phyloP scores from a whole-genome alignment of 2,888 invertebrate species.

The Harpalus rubripes region DNA sequence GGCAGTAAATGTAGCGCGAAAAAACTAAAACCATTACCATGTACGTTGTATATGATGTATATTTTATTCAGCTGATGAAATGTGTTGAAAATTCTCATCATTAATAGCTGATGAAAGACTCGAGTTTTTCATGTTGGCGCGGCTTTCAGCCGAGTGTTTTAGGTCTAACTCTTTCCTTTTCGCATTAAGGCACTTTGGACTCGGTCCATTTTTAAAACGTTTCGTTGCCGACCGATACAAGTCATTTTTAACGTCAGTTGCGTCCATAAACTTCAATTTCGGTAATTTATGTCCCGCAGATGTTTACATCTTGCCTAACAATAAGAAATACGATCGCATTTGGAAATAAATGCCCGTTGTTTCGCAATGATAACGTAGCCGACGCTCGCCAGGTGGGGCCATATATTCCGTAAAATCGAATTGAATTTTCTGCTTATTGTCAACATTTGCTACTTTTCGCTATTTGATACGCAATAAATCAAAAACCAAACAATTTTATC shows the following conservation, averaged over 20 bases:
- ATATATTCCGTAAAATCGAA: conserved; percentile 29
- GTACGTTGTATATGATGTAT: not conserved
- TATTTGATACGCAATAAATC: not conserved
- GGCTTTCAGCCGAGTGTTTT: conserved; percentile 18
- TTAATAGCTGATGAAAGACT: conserved; percentile 2
- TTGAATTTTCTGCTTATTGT: conserved; percentile 36
- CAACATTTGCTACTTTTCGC: not conserved
- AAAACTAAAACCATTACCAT: not conserved
- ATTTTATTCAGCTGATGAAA: not conserved
- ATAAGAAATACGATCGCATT: conserved; percentile 40
- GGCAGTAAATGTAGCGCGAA: not conserved
- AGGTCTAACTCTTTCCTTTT: conserved; percentile 47
- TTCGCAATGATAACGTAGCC: conserved; percentile 32
- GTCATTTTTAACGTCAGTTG: conserved; percentile 48
- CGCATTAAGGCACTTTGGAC: conserved; percentile 44
- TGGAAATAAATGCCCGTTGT: conserved; percentile 35
- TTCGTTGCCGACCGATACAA: conserved; percentile 34
- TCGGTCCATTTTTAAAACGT: conserved; percentile 38
- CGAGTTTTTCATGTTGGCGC: not conserved
- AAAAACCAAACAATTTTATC: not conserved
- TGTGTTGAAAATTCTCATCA: not conserved
- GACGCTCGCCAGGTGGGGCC: conserved; percentile 21
- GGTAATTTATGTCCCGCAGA: conserved; percentile 33
- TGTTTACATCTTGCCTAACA: conserved; percentile 42
- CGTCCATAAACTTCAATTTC: conserved; percentile 51